A percentile compares a stretch with the other conserved stretches of the same genome.
Evolutionary conservation across 2,797 vertebrate genomes (phyloP).

Genomic region (Pseudochaenichthys georgianus): DNA sequence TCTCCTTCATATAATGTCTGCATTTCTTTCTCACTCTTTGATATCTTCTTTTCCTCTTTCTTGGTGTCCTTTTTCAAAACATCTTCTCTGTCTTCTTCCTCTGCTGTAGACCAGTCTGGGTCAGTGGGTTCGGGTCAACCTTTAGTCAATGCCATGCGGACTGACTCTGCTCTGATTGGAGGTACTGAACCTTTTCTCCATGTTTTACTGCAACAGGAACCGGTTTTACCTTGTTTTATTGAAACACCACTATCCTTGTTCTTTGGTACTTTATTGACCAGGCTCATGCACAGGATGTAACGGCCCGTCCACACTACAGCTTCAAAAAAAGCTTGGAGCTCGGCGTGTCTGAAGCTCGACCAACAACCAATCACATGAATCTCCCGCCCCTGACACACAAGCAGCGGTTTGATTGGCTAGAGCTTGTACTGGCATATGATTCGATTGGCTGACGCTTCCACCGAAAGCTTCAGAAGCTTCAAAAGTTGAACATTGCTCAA

Average conservation of each 20-base stretch:
- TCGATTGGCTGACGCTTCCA: too few relatives aligned
- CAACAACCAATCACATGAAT: too few relatives aligned
- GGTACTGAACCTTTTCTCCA: slow-evolving; percentile 82
- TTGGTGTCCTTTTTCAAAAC: not conserved
- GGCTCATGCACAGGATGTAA: too few relatives aligned
- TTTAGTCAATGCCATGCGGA: slow-evolving; percentile 90
- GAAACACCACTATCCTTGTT: not conserved
- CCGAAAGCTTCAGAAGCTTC: too few relatives aligned
- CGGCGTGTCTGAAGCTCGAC: too few relatives aligned
- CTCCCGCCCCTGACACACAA: too few relatives aligned
- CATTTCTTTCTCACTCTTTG: not conserved
- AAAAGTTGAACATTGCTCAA: too few relatives aligned
- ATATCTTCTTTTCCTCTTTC: not conserved
- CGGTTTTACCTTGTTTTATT: not conserved
- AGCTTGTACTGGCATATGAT: too few relatives aligned
- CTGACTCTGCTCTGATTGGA: slow-evolving; percentile 95
- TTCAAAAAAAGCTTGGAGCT: too few relatives aligned
- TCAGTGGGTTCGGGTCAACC: slow-evolving; percentile 90
- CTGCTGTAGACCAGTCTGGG: slow-evolving; percentile 91
- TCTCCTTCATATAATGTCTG: not conserved
- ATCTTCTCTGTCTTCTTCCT: slow-evolving; percentile 26
- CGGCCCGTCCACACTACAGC: too few relatives aligned
- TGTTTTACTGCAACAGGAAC: slow-evolving; percentile 3
- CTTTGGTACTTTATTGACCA: not conserved
- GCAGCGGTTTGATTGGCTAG: too few relatives aligned